phyloP scores from a whole-genome alignment of 1,140 invertebrate species.

The Drosophila obscura region DNA sequence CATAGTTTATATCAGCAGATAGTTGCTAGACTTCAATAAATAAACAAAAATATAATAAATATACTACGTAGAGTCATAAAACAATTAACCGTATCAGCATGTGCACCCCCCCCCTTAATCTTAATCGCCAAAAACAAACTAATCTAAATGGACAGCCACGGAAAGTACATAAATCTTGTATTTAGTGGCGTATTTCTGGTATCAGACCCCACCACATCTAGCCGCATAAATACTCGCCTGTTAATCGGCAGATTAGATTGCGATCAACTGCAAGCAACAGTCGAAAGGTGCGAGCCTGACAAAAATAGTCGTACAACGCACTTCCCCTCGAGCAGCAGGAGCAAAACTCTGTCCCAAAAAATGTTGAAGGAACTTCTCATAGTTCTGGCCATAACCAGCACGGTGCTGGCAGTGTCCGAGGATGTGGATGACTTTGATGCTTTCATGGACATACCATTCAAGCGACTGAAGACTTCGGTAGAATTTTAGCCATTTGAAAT shows the following conservation, averaged over 20 bases:
- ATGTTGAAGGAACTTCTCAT: slow-evolving; percentile 35
- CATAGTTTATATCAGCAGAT: too few species aligned
- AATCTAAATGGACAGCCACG: slow-evolving; percentile 18
- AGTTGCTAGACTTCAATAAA: too few species aligned
- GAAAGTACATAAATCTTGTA: slow-evolving; percentile 50
- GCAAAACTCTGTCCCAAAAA: slow-evolving; percentile 5
- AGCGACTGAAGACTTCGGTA: slow-evolving; percentile 63
- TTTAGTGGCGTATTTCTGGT: slow-evolving; percentile 19
- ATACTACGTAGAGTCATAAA: slow-evolving; percentile 3
- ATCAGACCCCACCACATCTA: background rate
- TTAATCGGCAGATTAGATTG: slow-evolving; percentile 64
- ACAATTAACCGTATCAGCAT: slow-evolving; percentile 25
- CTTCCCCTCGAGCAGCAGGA: background rate
- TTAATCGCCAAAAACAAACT: slow-evolving; percentile 10
- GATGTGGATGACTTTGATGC: slow-evolving; percentile 42
- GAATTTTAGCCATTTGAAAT: background rate
- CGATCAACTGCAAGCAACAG: slow-evolving; percentile 4
- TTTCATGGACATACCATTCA: slow-evolving; percentile 71
- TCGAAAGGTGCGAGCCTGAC: background rate
- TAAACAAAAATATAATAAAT: too few species aligned
- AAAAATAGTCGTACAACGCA: slow-evolving; percentile 26
- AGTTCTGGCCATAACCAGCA: slow-evolving; percentile 29
- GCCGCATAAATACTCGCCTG: slow-evolving; percentile 4
- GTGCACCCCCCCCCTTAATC: slow-evolving; percentile 18
- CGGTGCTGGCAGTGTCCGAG: slow-evolving; percentile 12